Percentiles rank a stretch among this genome's conserved stretches.
phyloP scores from a whole-genome alignment of 2,113 vertebrate genomes.

The Sceloporus tristichus region DNA sequence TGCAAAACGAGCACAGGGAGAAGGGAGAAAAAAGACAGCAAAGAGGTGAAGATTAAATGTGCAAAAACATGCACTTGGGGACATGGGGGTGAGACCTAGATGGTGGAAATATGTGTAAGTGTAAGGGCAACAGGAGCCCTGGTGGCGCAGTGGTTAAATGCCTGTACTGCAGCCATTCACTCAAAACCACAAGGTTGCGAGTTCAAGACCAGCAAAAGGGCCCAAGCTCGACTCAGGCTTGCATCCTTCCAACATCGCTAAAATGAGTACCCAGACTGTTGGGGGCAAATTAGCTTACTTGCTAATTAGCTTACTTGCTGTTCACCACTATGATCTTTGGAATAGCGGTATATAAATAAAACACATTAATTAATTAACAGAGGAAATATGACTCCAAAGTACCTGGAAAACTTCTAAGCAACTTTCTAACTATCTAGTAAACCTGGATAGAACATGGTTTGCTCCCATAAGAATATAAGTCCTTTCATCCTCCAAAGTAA shows the following conservation, averaged over 20 bases:
- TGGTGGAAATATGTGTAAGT: background rate
- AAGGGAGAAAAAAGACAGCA: background rate
- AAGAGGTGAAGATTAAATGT: background rate
- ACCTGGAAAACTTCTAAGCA: background rate
- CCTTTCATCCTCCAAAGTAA: background rate
- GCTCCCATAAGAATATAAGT: background rate
- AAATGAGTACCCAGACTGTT: too few relatives aligned
- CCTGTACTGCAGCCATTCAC: too few relatives aligned
- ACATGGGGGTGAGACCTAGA: background rate
- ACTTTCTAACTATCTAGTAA: background rate
- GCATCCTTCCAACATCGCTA: too few relatives aligned
- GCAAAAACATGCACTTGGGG: background rate
- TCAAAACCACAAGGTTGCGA: too few relatives aligned
- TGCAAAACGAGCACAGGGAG: background rate
- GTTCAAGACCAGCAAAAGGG: too few relatives aligned
- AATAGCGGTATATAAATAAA: too few relatives aligned
- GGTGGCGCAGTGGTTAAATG: too few relatives aligned
- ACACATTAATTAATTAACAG: too few relatives aligned
- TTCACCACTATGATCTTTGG: too few relatives aligned
- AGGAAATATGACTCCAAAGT: background rate
- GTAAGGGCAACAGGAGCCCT: background rate
- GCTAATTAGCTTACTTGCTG: too few relatives aligned
- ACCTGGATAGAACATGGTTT: background rate
- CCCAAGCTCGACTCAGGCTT: too few relatives aligned
- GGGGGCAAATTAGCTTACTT: too few relatives aligned